Percentiles rank a stretch among this genome's conserved stretches.
phyloP scores from a whole-genome alignment of 2,113 vertebrate genomes.

The Sus scrofa region T2T-Sscrofa CM000820.6:68484001-68484500 shows the following conservation, averaged over 20 bases:
- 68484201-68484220: not conserved
- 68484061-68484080: not conserved
- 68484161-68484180: not conserved
- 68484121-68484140: not conserved
- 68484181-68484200: not conserved
- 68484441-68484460: slow-evolving; percentile 40
- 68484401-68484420: slow-evolving; percentile 77
- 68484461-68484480: not conserved
- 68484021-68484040: not conserved
- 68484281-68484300: not conserved
- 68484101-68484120: not conserved
- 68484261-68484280: not conserved
- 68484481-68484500: accelerated
- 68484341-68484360: slow-evolving; percentile 90
- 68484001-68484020: not conserved
- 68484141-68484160: not conserved
- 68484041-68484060: slow-evolving; percentile 63
- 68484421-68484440: slow-evolving; percentile 10
- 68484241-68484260: not conserved
- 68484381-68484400: slow-evolving; percentile 83
- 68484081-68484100: not conserved
- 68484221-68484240: accelerated
- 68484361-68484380: slow-evolving; percentile 88
- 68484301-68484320: slow-evolving; percentile 17
- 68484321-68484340: slow-evolving; percentile 26